These are phyloP conservation scores for Lucinisca nassula DNA, from an alignment of 2,888 invertebrate genomes.

Conservation along the genomic window DNA sequence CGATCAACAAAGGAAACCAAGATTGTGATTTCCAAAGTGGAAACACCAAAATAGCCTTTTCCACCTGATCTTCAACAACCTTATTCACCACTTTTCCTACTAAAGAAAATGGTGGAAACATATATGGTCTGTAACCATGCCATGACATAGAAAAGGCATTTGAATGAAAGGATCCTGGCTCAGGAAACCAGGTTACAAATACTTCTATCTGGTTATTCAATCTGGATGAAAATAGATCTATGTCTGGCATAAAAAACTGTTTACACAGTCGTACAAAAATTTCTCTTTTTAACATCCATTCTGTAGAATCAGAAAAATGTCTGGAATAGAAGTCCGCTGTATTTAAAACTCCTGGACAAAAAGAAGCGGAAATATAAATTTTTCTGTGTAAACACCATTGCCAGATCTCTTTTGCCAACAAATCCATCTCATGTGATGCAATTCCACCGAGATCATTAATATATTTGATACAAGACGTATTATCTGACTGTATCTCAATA, in stretches of 20 bases:
- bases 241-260: conserved; percentile 52
- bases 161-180: conserved; percentile 33
- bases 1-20: too few species aligned
- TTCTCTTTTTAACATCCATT: conserved; percentile 58
- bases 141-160: conserved; percentile 63
- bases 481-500: conserved; percentile 35
- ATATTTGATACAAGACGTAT: conserved; percentile 31
- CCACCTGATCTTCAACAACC: conserved; percentile 47
- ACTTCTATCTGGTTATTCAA: conserved; percentile 15
- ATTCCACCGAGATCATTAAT: conserved; percentile 49
- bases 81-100: conserved; percentile 54
- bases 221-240: conserved; percentile 63
- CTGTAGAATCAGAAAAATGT: conserved; percentile 54
- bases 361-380: conserved; percentile 32
- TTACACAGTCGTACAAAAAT: conserved; percentile 29
- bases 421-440: conserved; percentile 13
- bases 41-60: conserved; percentile 44
- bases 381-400: conserved; percentile 42
- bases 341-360: conserved; percentile 34
- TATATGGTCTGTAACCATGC: conserved; percentile 35
- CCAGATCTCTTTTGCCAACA: conserved; percentile 41
- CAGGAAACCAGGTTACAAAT: conserved; percentile 58
- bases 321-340: conserved; percentile 57
- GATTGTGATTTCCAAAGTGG: conserved; percentile 53
- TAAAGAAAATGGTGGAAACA: conserved; percentile 65